Evolutionary conservation across 2,888 invertebrate genomes (phyloP).

Genomic region (Ochropleura leucogaster): DNA sequence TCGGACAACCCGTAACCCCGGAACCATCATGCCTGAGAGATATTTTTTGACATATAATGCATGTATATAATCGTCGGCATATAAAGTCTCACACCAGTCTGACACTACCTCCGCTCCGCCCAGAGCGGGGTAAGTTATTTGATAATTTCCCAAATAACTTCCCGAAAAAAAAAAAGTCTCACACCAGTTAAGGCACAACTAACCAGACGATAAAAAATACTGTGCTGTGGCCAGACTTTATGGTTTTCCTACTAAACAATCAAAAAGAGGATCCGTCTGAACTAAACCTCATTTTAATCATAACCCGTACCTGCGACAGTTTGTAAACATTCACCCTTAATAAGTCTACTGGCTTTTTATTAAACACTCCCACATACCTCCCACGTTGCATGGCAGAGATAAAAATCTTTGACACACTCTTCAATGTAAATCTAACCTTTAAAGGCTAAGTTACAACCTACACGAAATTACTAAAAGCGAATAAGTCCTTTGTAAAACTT

Average conservation of each 20-base stretch:
- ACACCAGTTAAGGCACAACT: too few relatives aligned
- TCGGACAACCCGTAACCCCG: too few relatives aligned
- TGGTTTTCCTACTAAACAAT: background rate
- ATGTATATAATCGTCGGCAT: too few relatives aligned
- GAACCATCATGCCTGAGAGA: too few relatives aligned
- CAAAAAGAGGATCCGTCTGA: background rate
- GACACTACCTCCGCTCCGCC: too few relatives aligned
- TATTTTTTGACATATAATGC: too few relatives aligned
- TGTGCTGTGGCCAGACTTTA: background rate
- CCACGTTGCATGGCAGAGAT: conserved; percentile 1
- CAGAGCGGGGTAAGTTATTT: too few relatives aligned
- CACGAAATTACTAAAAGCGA: conserved; percentile 5
- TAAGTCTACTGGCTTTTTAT: conserved; percentile 11
- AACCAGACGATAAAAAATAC: background rate
- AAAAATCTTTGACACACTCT: conserved; percentile 8
- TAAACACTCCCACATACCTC: conserved; percentile 28
- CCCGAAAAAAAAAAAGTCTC: too few relatives aligned
- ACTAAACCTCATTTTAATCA: conserved; percentile 9
- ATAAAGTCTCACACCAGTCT: too few relatives aligned
- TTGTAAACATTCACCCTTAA: background rate
- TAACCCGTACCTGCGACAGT: background rate
- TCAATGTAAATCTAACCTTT: conserved; percentile 26
- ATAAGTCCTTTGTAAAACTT: background rate
- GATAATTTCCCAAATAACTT: too few relatives aligned
- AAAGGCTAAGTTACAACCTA: conserved; percentile 3